Base-by-base conservation (phyloP, 2,888 invertebrate genomes). In the Tigriopus californicus region DNA sequence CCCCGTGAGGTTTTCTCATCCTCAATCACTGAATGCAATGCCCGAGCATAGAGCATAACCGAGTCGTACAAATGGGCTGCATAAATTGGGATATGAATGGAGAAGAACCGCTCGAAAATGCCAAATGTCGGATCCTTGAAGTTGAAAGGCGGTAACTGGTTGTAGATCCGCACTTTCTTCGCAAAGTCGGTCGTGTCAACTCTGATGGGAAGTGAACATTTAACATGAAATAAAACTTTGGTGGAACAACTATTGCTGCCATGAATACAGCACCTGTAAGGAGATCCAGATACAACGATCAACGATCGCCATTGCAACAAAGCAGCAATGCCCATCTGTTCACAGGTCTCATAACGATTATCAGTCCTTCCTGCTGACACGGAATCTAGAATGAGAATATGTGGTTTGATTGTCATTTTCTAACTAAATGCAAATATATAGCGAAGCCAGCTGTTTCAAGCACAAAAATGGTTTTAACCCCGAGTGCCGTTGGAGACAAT, bases 41-140 rank as follows among this genome's bases (percentile, higher is more conserved):
- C 92, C 64, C 77, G 78, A 22, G 92, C 91, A 70, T 95, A 97
- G 41, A 95, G 75, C 70, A 81, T 81, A 44, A 95, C 86, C 1
- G 95, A 88, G 74, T 97, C 95, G 72, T 94, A 95, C 64, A 91
- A 77, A 72, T 94, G 90, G 48, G 89, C 90, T 61, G 94, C 94
- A 70, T 88, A 88, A 65, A 91, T 84, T 46, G 85, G 83, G 49
- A 90, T 83, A 70, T 82, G 85, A 54, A 55, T 58, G 58, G 44
- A 25, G 58, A 33, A 63, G 60, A 68, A 68, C 64, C 73, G 72
- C 64, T 72, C 72, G 69, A 81, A 77, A 63, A 80, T 71, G 41
- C 48, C 41, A 13, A 55, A 42, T 41, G 73, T 70, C 1, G 83
- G 84, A 62, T 79, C 73, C 6, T 74, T 71, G 68, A 91, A 89